These are phyloP conservation scores for Cyaniris semiargus DNA, from an alignment of 2,888 invertebrate species.

Conservation along the genomic window DNA sequence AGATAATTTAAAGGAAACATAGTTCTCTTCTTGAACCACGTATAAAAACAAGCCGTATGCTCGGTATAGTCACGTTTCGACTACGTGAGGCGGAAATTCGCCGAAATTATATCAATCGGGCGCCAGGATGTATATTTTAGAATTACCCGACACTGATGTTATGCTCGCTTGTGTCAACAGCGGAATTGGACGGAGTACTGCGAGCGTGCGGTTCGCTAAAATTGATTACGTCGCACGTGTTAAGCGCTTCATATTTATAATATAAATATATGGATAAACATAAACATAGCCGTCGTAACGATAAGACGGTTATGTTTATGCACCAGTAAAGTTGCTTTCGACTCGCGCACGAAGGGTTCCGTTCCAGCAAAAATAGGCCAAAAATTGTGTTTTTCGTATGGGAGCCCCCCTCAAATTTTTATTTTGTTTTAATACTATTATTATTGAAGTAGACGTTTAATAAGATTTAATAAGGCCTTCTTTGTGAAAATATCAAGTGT, in stretches of 20 bases:
- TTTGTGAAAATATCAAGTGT: no score
- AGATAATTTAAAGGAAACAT: neutral
- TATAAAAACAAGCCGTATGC: constrained; percentile 37
- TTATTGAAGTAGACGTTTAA: no score
- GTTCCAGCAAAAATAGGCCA: no score
- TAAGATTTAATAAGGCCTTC: no score
- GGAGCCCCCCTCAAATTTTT: no score
- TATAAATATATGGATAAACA: no score
- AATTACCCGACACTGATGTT: constrained; percentile 43
- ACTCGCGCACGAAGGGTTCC: no score
- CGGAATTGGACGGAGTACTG: constrained; percentile 10
- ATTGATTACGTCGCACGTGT: constrained; percentile 20
- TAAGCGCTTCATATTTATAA: neutral
- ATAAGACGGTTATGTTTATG: no score
- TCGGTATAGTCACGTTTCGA: constrained; percentile 55
- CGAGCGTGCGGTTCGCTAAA: constrained; percentile 20
- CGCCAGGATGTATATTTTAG: constrained; percentile 47
- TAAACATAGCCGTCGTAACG: no score
- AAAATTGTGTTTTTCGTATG: no score
- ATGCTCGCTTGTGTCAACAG: constrained; percentile 8
- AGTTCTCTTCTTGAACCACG: constrained; percentile 11
- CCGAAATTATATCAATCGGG: constrained; percentile 55
- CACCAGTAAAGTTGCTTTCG: no score
- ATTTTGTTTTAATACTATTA: no score
- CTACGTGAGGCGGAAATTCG: constrained; percentile 56